phyloP scores from a whole-genome alignment of 1,140 invertebrate genomes.

The Philopotamus ludificatus region DNA sequence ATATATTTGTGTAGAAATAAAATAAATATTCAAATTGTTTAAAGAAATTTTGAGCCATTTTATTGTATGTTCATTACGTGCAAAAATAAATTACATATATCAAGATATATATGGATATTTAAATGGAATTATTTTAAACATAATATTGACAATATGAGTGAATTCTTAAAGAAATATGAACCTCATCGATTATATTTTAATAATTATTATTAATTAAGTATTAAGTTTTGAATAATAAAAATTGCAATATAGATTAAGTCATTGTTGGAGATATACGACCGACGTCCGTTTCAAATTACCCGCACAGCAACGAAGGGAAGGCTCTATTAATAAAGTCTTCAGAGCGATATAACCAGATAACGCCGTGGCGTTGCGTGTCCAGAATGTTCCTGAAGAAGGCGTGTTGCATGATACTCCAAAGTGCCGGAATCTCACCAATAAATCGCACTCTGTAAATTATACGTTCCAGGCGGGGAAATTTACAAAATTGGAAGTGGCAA shows the following conservation, averaged over 20 bases:
- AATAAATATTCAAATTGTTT: too few species aligned
- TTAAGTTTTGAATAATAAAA: too few species aligned
- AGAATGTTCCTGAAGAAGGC: not conserved
- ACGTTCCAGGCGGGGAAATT: not conserved
- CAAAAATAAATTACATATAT: too few species aligned
- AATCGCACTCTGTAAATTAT: slow-evolving; percentile 1
- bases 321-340: slow-evolving; percentile 12
- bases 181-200: too few species aligned
- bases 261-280: not conserved
- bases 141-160: too few species aligned
- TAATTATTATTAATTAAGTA: too few species aligned
- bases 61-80: too few species aligned
- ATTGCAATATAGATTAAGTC: not conserved
- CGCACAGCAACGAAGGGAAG: not conserved
- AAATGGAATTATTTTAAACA: too few species aligned
- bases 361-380: not conserved
- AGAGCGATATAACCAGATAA: not conserved
- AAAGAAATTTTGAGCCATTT: too few species aligned
- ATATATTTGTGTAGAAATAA: too few species aligned
- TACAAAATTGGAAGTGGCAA: not conserved
- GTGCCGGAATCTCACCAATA: not conserved
- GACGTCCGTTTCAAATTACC: not conserved
- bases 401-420: not conserved
- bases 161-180: too few species aligned
- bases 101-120: too few species aligned